Conservation (phyloP, 1,140 invertebrate genomes). For the Mycetomoellerius zeteki region DNA sequence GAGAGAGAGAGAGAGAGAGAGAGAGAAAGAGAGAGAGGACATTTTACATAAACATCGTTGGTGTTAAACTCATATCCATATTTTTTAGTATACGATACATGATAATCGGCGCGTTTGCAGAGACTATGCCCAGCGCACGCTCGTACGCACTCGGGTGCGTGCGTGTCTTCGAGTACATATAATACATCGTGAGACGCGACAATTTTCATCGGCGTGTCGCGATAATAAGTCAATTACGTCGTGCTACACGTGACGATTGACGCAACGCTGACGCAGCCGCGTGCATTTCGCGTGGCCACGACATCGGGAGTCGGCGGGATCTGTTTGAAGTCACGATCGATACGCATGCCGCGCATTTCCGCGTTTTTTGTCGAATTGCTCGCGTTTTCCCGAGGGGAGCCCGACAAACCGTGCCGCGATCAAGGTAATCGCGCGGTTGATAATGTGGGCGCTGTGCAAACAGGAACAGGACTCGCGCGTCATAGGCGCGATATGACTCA, state of each 20-base stretch:
- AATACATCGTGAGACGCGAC: neutral
- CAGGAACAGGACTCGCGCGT: conserved; percentile 66
- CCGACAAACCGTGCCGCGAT: conserved; percentile 52
- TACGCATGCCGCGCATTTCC: neutral
- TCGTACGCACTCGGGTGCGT: neutral
- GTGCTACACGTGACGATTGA: conserved; percentile 57
- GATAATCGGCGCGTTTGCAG: conserved; percentile 2
- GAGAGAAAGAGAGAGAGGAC: too few relatives aligned
- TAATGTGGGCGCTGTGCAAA: conserved; percentile 71
- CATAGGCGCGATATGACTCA: conserved; percentile 63
- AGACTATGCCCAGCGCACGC: neutral
- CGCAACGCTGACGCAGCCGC: conserved; percentile 46
- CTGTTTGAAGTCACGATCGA: conserved; percentile 39
- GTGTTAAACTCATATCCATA: too few relatives aligned
- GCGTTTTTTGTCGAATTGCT: neutral
- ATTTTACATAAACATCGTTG: too few relatives aligned
- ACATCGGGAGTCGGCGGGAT: conserved; percentile 1
- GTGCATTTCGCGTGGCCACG: conserved; percentile 21
- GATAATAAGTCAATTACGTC: conserved; percentile 62
- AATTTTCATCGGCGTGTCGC: conserved; percentile 56
- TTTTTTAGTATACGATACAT: neutral
- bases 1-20: too few relatives aligned
- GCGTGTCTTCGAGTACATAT: neutral
- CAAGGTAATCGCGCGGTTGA: conserved; percentile 77
- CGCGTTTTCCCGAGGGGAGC: neutral